Conservation (phyloP, 2,888 invertebrate genomes). For the Gastracanthus pulcherrimus region DNA sequence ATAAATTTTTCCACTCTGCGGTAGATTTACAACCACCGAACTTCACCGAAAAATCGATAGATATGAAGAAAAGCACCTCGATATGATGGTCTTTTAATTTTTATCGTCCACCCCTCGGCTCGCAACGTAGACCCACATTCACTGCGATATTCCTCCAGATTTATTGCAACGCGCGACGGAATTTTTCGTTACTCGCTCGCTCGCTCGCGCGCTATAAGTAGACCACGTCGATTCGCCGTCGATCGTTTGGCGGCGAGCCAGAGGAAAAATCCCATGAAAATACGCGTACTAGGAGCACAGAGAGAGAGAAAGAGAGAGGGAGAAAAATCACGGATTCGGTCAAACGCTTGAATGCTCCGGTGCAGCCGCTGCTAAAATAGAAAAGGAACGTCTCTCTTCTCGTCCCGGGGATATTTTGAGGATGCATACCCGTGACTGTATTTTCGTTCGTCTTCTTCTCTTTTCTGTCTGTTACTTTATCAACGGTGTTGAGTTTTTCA, state of each 20-base stretch:
- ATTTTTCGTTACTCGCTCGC: background rate
- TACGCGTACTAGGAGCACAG: too few species aligned
- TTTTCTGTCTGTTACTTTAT: too few species aligned
- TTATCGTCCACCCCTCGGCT: background rate
- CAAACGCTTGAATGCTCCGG: constrained; percentile 42
- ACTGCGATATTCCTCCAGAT: constrained; percentile 1
- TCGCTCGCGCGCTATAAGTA: constrained; percentile 32
- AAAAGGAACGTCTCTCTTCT: constrained; percentile 10
- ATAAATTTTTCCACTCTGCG: too few species aligned
- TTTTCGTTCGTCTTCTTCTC: background rate
- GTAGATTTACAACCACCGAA: too few species aligned
- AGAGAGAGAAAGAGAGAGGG: too few species aligned
- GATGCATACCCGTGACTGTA: too few species aligned
- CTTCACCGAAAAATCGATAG: too few species aligned
- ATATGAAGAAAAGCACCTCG: too few species aligned
- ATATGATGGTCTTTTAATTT: too few species aligned
- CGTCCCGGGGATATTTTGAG: background rate
- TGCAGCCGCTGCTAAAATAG: constrained; percentile 3
- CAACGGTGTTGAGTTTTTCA: too few species aligned
- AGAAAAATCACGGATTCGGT: constrained; percentile 33
- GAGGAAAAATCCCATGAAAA: constrained; percentile 35
- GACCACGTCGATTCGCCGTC: constrained; percentile 27
- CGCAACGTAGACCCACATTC: background rate
- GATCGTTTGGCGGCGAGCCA: constrained; percentile 47
- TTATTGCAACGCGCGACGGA: background rate